A percentile compares a stretch with the other conserved stretches of the same genome.
Evolutionary conservation across 1,140 invertebrate genomes (phyloP).

Genomic region (Hermetia illucens): DNA sequence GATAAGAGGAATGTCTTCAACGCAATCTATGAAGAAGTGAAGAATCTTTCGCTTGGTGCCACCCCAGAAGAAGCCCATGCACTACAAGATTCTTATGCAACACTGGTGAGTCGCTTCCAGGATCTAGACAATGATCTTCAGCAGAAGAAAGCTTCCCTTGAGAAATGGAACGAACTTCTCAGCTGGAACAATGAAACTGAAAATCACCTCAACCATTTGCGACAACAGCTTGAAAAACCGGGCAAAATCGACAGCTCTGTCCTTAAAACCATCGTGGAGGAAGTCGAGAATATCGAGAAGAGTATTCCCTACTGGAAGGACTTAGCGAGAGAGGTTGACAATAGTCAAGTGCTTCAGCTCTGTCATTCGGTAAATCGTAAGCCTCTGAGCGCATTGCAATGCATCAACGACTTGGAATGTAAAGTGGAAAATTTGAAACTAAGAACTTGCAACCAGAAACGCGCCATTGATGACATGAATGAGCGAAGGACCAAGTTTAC

Average conservation of each 20-base stretch:
- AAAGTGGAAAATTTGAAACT: conserved; percentile 47
- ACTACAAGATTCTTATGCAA: conserved; percentile 59
- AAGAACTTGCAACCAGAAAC: conserved; percentile 46
- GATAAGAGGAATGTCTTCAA: conserved; percentile 61
- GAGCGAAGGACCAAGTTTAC: conserved; percentile 54
- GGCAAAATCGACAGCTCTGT: conserved; percentile 49
- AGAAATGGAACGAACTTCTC: conserved; percentile 71
- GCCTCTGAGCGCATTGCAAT: conserved; percentile 48
- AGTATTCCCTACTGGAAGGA: conserved; percentile 55
- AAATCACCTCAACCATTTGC: conserved; percentile 62
- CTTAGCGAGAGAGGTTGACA: conserved; percentile 51
- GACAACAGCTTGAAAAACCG: conserved; percentile 61
- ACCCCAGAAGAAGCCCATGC: conserved; percentile 52
- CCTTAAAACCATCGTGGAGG: conserved; percentile 46
- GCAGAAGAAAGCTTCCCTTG: conserved; percentile 56
- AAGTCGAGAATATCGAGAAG: conserved; percentile 46
- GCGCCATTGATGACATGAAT: conserved; percentile 50
- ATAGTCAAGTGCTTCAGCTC: conserved; percentile 45
- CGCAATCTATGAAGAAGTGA: conserved; percentile 67
- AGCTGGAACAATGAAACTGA: conserved; percentile 69
- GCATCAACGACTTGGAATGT: conserved; percentile 56
- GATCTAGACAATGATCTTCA: conserved; percentile 58
- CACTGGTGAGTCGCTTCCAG: conserved; percentile 60
- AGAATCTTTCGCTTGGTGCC: conserved; percentile 52
- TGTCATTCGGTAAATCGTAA: conserved; percentile 49